Percentiles rank a stretch among this genome's conserved stretches.
Conservation (phyloP, 2,113 vertebrate species). For the Phalacrocorax aristotelis region DNA sequence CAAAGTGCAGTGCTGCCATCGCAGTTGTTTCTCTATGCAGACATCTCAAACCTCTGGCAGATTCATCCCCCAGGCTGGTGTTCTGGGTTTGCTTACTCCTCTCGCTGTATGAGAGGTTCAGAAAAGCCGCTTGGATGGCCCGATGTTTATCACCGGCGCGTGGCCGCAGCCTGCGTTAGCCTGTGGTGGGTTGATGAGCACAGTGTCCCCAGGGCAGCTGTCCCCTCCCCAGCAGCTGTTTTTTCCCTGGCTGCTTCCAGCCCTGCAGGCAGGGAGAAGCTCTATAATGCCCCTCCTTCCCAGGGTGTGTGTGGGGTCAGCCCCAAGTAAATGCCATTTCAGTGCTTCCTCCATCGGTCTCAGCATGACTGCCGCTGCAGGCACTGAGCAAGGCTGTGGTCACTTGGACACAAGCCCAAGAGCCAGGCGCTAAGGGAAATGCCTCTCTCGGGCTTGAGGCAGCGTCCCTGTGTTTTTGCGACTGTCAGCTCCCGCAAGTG, state of each 20-base stretch:
- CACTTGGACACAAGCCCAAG: background rate
- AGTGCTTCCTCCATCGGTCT: background rate
- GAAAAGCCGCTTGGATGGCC: background rate
- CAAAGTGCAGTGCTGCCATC: background rate
- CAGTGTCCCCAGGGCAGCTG: background rate
- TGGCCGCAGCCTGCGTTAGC: background rate
- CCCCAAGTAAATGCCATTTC: background rate
- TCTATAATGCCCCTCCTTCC: background rate
- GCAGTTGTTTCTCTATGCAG: background rate
- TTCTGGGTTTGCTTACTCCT: background rate
- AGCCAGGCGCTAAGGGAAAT: background rate
- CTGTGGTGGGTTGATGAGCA: background rate
- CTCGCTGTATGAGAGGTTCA: fast-evolving
- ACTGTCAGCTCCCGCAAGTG: background rate
- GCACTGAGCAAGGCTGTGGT: fast-evolving
- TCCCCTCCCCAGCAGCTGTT: fast-evolving
- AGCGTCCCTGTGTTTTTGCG: background rate
- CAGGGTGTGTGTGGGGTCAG: fast-evolving
- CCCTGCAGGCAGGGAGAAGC: background rate
- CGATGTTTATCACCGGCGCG: fast-evolving
- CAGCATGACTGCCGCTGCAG: background rate
- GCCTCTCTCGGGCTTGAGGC: background rate
- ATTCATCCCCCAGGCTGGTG: background rate
- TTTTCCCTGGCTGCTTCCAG: background rate
- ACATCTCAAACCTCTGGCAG: background rate